A percentile compares a stretch with the other conserved stretches of the same genome.
phyloP scores from a whole-genome alignment of 1,140 invertebrate genomes.

The Bacillus rossius region DNA sequence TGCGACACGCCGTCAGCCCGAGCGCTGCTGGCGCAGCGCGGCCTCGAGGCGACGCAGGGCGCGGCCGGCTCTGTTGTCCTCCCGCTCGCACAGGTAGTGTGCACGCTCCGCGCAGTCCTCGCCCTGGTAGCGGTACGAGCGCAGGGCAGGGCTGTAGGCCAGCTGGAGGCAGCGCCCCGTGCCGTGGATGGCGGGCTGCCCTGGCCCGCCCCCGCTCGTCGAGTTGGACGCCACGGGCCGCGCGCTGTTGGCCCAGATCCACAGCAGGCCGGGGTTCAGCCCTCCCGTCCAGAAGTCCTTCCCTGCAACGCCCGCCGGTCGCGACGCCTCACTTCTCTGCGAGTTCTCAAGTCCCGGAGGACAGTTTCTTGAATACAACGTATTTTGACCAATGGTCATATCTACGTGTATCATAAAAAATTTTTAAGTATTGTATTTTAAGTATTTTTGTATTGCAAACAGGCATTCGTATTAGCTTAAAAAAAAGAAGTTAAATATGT shows the following conservation, averaged over 20 bases:
- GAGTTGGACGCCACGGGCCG: conserved; percentile 50
- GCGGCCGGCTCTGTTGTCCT: conserved; percentile 60
- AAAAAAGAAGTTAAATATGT: background rate
- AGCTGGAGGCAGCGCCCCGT: conserved; percentile 55
- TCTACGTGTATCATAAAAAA: background rate
- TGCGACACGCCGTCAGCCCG: background rate
- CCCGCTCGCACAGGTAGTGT: conserved; percentile 63
- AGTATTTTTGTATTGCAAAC: background rate
- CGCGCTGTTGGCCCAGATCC: conserved; percentile 79
- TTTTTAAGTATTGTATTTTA: too few species aligned
- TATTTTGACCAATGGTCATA: too few species aligned
- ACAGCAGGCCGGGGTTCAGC: conserved; percentile 72
- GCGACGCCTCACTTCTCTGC: background rate
- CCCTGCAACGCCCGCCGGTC: conserved; percentile 38
- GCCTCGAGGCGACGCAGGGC: conserved; percentile 54
- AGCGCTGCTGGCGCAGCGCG: background rate
- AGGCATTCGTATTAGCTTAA: too few species aligned
- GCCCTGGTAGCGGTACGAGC: conserved; percentile 61
- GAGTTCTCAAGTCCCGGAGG: too few species aligned
- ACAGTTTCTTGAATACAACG: too few species aligned
- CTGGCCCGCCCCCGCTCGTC: conserved; percentile 23
- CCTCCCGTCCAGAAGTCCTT: conserved; percentile 75
- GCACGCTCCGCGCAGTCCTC: conserved; percentile 61
- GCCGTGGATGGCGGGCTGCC: conserved; percentile 45
- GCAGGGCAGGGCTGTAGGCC: conserved; percentile 52